Evolutionary conservation across 2,113 vertebrate genomes (phyloP).

Genomic region (Todiramphus saurophagus): DNA sequence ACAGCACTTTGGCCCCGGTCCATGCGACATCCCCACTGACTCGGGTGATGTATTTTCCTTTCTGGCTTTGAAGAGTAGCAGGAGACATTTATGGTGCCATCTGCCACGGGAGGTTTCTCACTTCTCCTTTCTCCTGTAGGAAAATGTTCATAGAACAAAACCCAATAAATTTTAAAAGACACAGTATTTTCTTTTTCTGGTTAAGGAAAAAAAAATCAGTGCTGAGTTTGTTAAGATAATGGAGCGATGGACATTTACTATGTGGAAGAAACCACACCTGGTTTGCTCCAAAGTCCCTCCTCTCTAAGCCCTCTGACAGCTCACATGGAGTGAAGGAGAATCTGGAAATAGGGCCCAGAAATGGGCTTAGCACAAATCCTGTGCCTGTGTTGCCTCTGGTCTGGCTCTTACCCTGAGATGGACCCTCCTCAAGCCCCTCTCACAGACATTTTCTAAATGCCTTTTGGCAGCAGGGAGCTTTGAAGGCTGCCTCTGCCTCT

Average conservation of each 20-base stretch:
- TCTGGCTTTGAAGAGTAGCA: neutral
- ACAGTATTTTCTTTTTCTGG: neutral
- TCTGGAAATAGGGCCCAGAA: neutral
- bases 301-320: neutral
- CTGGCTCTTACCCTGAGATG: neutral
- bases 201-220: neutral
- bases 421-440: neutral
- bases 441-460: neutral
- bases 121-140: slow-evolving; percentile 38
- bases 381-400: neutral
- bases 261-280: neutral
- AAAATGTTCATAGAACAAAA: slow-evolving; percentile 7
- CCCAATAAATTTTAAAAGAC: neutral
- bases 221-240: neutral
- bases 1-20: neutral
- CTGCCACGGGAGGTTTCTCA: neutral
- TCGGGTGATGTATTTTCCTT: neutral
- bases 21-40: neutral
- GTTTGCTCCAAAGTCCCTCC: neutral
- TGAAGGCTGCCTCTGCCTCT: neutral
- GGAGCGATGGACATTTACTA: neutral
- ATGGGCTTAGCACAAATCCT: neutral
- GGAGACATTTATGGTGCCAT: neutral
- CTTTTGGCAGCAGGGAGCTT: neutral
- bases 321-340: rapidly evolving